Base-by-base conservation (phyloP, 2,888 invertebrate species). In the Drosophila affinis region DNA sequence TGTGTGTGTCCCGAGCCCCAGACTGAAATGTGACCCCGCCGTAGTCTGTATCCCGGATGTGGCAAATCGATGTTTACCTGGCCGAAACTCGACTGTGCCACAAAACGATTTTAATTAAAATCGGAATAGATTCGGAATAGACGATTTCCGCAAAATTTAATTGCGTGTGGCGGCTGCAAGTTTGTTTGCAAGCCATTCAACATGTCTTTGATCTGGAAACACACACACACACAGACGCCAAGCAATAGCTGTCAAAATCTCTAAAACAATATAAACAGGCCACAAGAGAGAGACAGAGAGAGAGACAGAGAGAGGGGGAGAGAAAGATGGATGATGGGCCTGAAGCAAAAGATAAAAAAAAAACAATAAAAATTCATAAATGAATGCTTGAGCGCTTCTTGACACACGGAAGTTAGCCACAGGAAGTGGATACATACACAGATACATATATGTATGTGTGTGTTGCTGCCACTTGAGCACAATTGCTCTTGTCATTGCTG, bases 321-420 rank as follows among this genome's bases (percentile, higher is more conserved):
- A 14, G n/a, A 47, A 45, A 34, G 45, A 17, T n/a, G 32, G 18
- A 55, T 21, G 57, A 34, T 18, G 29, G 54, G 49, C 47, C 57
- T 32, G 59, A 53, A 56, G 68, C 67, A 60, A 74, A 67, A 60
- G 60, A 73, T 73, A 75, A 69, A 76, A 73, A 73, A 73, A 73
- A 21, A 21, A 80, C 80, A 72, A 84, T 87, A 87, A 87, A 81
- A 88, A 83, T 81, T 81, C 87, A 88, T 88, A 83, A 88, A 84
- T 88, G 68, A 81, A 87, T 84, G 87, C 83, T 75, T 70, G 76
- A 83, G 81, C 62, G 81, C 81, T 56, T 76, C 72, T 74, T 78
- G 81, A 84, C 84, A 87, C 72, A 80, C 78, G 82, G 84, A 86
- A 77, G 87, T 87, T 80, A 39, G 73, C 60, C 72, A 72, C 81